These are phyloP conservation scores for Danaus chrysippus DNA, from an alignment of 2,888 invertebrate species.

Conservation along the genomic window DNA sequence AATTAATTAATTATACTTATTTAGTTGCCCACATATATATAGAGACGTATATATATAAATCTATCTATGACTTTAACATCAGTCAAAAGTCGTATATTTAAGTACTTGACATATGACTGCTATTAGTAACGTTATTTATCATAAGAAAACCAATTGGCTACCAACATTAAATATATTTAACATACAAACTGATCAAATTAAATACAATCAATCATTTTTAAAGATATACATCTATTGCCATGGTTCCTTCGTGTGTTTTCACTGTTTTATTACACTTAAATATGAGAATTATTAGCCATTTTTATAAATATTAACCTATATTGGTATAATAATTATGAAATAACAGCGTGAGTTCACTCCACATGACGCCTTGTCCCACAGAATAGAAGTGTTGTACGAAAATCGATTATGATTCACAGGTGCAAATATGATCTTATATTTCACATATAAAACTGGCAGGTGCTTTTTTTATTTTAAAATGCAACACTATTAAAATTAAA, in stretches of 20 bases:
- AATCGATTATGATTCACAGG: slow-evolving; percentile 71
- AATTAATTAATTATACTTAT: no score
- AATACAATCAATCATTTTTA: slow-evolving; percentile 62
- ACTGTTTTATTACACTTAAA: neutral
- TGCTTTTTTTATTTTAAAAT: slow-evolving; percentile 33
- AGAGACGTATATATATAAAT: neutral
- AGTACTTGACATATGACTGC: slow-evolving; percentile 14
- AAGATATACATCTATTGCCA: slow-evolving; percentile 34
- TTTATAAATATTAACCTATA: neutral
- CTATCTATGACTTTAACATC: neutral
- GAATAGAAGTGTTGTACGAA: slow-evolving; percentile 44
- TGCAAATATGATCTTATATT: slow-evolving; percentile 61
- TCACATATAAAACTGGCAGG: slow-evolving; percentile 42
- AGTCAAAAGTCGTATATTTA: slow-evolving; percentile 1
- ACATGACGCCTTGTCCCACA: slow-evolving; percentile 51
- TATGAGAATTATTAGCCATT: neutral
- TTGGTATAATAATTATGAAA: slow-evolving; percentile 12
- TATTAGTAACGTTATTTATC: slow-evolving; percentile 18
- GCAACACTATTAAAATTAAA: neutral
- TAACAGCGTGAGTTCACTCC: slow-evolving; percentile 57
- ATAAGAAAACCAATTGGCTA: slow-evolving; percentile 46
- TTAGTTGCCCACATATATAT: neutral
- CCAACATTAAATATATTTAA: slow-evolving; percentile 43
- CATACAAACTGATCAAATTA: slow-evolving; percentile 61
- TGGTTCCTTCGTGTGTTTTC: slow-evolving; percentile 40